phyloP scores from a whole-genome alignment of 1,140 invertebrate species.

The Heterodera carotae region DNA sequence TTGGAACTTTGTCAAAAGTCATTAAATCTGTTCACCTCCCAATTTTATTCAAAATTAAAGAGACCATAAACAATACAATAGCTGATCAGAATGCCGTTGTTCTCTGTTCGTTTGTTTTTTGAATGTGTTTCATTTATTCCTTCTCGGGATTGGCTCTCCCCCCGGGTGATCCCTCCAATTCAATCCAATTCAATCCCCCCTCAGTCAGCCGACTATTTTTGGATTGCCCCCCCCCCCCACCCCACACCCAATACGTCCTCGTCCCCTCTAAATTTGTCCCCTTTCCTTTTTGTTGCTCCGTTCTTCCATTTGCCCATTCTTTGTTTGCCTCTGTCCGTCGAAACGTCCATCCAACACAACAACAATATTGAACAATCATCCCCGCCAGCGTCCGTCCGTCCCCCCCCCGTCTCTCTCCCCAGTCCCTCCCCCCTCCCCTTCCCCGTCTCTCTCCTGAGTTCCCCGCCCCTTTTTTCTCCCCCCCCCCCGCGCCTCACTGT shows the following conservation, averaged over 20 bases:
- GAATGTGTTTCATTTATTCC: too few relatives aligned
- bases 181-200: too few relatives aligned
- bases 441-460: neutral
- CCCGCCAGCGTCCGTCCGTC: neutral
- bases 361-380: constrained; percentile 7
- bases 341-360: neutral
- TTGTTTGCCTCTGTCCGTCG: neutral
- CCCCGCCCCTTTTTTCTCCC: neutral
- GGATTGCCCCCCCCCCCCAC: too few relatives aligned
- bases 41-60: too few relatives aligned
- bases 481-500: neutral
- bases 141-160: too few relatives aligned
- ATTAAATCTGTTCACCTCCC: too few relatives aligned
- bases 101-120: too few relatives aligned
- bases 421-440: neutral
- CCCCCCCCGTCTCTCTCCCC: neutral
- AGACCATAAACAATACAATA: too few relatives aligned
- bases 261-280: neutral
- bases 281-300: constrained; percentile 17
- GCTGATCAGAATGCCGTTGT: too few relatives aligned
- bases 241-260: too few relatives aligned
- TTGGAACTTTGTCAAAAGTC: too few relatives aligned
- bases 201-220: neutral
- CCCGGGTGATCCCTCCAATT: neutral
- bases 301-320: constrained; percentile 20